A percentile compares a stretch with the other conserved stretches of the same genome.
Conservation (phyloP, 2,888 invertebrate species). For the Gastracanthus pulcherrimus region DNA sequence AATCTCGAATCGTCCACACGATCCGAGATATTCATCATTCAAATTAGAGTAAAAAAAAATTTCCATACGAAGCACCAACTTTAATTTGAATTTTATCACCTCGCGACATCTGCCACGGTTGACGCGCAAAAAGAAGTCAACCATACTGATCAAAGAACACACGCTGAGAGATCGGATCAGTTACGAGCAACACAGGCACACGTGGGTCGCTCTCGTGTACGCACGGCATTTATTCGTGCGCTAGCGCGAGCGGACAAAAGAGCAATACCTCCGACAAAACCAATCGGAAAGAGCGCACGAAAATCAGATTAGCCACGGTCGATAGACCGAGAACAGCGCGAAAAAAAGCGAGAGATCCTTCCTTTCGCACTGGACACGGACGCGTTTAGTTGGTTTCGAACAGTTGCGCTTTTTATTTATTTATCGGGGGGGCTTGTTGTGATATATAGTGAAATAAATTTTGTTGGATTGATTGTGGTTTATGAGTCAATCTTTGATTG, state of each 20-base stretch:
- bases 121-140: not conserved
- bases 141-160: not conserved
- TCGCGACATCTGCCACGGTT: not conserved
- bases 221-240: not conserved
- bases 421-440: not conserved
- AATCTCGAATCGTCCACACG: not conserved
- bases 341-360: not conserved
- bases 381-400: not conserved
- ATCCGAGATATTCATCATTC: not conserved
- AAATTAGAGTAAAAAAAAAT: not conserved
- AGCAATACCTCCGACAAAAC: not conserved
- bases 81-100: conserved; percentile 26
- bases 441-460: too few species aligned
- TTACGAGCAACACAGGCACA: not conserved
- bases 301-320: not conserved
- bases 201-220: too few species aligned
- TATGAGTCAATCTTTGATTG: too few species aligned
- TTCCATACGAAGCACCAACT: not conserved
- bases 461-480: too few species aligned
- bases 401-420: not conserved
- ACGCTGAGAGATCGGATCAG: not conserved
- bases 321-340: not conserved
- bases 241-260: too few species aligned
- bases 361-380: too few species aligned
- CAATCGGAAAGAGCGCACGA: not conserved